Percentiles rank a stretch among this genome's conserved stretches.
phyloP scores from a whole-genome alignment of 1,140 invertebrate species.

The Pollicipes pollicipes region DNA sequence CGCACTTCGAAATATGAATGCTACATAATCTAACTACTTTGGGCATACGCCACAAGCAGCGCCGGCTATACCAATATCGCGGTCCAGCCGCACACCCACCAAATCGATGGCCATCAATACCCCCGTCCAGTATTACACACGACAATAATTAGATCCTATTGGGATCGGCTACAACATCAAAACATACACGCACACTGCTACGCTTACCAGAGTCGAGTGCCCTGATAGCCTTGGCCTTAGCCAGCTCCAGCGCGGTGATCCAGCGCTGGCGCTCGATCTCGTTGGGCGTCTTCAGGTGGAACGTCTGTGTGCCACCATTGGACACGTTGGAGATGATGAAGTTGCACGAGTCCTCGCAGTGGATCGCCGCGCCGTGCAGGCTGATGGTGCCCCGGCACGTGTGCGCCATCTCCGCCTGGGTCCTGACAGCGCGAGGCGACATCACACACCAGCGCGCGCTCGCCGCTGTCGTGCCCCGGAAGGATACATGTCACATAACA shows the following conservation, averaged over 20 bases:
- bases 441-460: neutral
- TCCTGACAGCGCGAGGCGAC: constrained; percentile 38
- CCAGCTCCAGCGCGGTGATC: constrained; percentile 91
- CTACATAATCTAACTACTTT: no score
- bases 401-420: constrained; percentile 89
- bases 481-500: neutral
- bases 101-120: neutral
- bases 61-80: neutral
- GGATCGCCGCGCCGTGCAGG: constrained; percentile 84
- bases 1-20: no score
- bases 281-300: constrained; percentile 82
- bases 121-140: neutral
- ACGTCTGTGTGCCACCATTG: constrained; percentile 85
- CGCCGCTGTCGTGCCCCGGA: no score
- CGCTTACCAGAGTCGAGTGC: constrained; percentile 44
- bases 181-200: no score
- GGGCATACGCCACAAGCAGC: no score
- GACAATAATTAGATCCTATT: neutral
- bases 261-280: constrained; percentile 92
- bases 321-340: constrained; percentile 93
- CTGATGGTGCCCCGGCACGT: constrained; percentile 95
- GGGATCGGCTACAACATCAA: no score
- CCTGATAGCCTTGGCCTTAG: constrained; percentile 86
- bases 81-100: neutral
- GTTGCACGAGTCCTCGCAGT: constrained; percentile 85